These are phyloP conservation scores for Ammodytes dubius DNA, from an alignment of 2,113 vertebrate genomes.

Conservation along the genomic window DNA sequence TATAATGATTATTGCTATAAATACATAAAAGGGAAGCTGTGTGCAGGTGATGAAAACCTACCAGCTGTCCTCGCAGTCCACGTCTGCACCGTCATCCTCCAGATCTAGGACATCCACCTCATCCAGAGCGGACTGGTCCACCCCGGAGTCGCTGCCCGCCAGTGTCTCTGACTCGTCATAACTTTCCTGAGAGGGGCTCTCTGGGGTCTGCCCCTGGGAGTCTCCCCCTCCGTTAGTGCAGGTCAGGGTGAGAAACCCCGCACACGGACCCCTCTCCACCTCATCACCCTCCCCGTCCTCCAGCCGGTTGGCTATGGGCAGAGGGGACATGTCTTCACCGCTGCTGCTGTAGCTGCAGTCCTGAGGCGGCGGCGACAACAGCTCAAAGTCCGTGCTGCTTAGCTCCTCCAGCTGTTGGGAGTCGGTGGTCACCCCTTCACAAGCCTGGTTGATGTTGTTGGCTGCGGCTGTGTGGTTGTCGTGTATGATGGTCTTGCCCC, in stretches of 20 bases:
- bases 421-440: slow-evolving; percentile 70
- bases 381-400: slow-evolving; percentile 62
- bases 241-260: slow-evolving; percentile 64
- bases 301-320: slow-evolving; percentile 29
- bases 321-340: slow-evolving; percentile 77
- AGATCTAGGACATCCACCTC: slow-evolving; percentile 91
- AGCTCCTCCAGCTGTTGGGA: slow-evolving; percentile 70
- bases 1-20: too few species aligned
- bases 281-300: slow-evolving; percentile 65
- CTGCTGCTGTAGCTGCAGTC: slow-evolving; percentile 44
- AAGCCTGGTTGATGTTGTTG: slow-evolving; percentile 76
- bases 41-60: slow-evolving; percentile 75
- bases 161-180: slow-evolving; percentile 79
- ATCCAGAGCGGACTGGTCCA: slow-evolving; percentile 85
- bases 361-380: slow-evolving; percentile 57
- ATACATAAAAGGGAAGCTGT: neutral
- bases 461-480: slow-evolving; percentile 53
- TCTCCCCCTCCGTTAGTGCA: slow-evolving; percentile 50
- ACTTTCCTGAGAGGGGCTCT: slow-evolving; percentile 65
- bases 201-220: slow-evolving; percentile 51
- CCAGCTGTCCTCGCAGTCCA: slow-evolving; percentile 91
- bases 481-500: slow-evolving; percentile 70
- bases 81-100: slow-evolving; percentile 84
- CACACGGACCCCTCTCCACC: slow-evolving; percentile 42
- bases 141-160: slow-evolving; percentile 68